Percentiles rank a stretch among this genome's conserved stretches.
phyloP scores from a whole-genome alignment of 2,888 invertebrate species.

The Hofmannophila pseudospretella region DNA sequence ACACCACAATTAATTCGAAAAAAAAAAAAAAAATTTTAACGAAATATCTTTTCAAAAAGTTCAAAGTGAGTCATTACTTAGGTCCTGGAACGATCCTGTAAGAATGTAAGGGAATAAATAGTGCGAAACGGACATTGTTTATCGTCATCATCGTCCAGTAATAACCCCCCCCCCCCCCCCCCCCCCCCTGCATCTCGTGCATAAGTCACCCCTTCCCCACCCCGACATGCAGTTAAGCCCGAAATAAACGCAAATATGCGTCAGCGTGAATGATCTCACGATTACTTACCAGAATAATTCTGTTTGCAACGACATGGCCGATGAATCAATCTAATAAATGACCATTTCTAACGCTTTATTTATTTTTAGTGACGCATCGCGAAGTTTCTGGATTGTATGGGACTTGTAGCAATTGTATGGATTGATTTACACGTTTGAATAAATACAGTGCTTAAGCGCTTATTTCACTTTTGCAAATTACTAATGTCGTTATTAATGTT shows the following conservation, averaged over 20 bases:
- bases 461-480: too few species aligned
- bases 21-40: too few species aligned
- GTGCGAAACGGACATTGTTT: too few species aligned
- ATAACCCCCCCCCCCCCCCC: too few species aligned
- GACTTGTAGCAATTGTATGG: too few species aligned
- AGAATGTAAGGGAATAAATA: too few species aligned
- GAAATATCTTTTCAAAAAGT: too few species aligned
- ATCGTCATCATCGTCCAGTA: not conserved
- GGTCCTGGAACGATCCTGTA: too few species aligned
- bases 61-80: too few species aligned
- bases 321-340: slow-evolving; percentile 30
- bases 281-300: slow-evolving; percentile 36
- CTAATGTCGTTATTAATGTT: too few species aligned
- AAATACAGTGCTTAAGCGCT: not conserved
- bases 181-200: not conserved
- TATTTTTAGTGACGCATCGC: not conserved
- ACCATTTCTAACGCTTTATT: not conserved
- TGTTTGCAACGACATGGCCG: slow-evolving; percentile 23
- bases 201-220: slow-evolving; percentile 10
- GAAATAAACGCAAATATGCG: slow-evolving; percentile 45
- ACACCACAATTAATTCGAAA: too few species aligned
- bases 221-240: too few species aligned
- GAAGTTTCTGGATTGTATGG: not conserved
- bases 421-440: not conserved
- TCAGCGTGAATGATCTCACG: slow-evolving; percentile 40